These are phyloP conservation scores for Calyptomena viridis DNA, from an alignment of 2,113 vertebrate genomes.

Conservation along the genomic window DNA sequence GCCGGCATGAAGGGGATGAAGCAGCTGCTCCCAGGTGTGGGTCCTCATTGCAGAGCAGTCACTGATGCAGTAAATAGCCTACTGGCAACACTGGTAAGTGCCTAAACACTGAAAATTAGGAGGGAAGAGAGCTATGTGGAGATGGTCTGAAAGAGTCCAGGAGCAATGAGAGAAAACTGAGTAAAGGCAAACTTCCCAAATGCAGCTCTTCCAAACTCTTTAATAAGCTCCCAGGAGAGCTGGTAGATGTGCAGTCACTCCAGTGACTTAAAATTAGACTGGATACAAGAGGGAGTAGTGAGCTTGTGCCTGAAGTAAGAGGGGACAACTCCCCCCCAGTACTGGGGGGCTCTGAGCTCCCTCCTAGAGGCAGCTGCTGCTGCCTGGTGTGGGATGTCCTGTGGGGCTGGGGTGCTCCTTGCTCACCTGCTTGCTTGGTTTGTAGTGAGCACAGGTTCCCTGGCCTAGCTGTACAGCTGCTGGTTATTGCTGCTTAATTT, in stretches of 20 bases:
- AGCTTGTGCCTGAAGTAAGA: not conserved
- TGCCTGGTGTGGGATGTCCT: not conserved
- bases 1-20: fast-evolving
- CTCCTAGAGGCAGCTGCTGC: not conserved
- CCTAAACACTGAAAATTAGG: not conserved
- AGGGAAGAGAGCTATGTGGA: not conserved
- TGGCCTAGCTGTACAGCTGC: not conserved
- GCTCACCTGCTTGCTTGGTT: not conserved
- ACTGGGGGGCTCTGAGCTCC: not conserved
- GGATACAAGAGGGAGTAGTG: not conserved
- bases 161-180: not conserved
- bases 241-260: not conserved
- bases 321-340: not conserved
- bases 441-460: fast-evolving
- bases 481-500: not conserved
- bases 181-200: not conserved
- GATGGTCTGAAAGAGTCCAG: not conserved
- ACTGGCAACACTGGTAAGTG: not conserved
- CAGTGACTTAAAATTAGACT: constrained; percentile 11
- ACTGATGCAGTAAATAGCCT: not conserved
- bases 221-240: constrained; percentile 30
- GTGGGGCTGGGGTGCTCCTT: not conserved
- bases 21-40: fast-evolving
- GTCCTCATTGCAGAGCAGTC: fast-evolving
- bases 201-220: not conserved